phyloP scores from a whole-genome alignment of 2,888 invertebrate genomes.

The Mesorhabditis spiculigera region DNA sequence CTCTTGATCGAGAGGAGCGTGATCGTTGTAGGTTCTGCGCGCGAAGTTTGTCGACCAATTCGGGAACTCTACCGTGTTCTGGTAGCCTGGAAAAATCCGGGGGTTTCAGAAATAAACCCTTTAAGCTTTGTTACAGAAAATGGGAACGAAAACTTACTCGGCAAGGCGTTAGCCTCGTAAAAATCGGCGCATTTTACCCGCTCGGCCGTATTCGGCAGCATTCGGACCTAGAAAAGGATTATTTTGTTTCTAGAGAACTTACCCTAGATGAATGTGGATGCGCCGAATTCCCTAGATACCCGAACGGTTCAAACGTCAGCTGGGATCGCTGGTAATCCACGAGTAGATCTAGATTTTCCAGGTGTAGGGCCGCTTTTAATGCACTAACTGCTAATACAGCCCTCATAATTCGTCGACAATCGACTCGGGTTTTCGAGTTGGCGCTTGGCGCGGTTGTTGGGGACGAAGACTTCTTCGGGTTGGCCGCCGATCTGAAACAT shows the following conservation, averaged over 20 bases:
- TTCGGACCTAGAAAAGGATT: slow-evolving; percentile 5
- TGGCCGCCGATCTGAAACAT: slow-evolving; percentile 1
- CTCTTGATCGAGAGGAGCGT: slow-evolving; percentile 5
- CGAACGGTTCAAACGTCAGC: slow-evolving; percentile 21
- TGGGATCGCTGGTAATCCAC: slow-evolving; percentile 34
- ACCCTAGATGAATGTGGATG: slow-evolving; percentile 11
- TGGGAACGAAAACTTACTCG: slow-evolving; percentile 12
- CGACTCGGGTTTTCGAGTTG: background rate
- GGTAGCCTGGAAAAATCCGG: slow-evolving; percentile 14
- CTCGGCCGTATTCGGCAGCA: background rate
- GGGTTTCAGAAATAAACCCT: background rate
- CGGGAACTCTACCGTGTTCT: slow-evolving; percentile 33
- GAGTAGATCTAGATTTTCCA: slow-evolving; percentile 29
- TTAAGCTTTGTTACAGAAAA: background rate
- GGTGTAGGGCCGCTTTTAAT: background rate
- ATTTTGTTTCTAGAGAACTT: background rate
- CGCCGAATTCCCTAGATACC: slow-evolving; percentile 16
- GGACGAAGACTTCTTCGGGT: background rate
- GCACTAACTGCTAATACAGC: slow-evolving; percentile 4
- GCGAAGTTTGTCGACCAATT: slow-evolving; percentile 37
- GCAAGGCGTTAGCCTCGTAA: slow-evolving; percentile 22
- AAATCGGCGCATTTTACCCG: slow-evolving; percentile 23
- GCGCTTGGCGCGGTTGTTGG: background rate
- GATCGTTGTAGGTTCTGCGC: slow-evolving; percentile 20
- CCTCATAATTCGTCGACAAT: background rate